Base-by-base conservation (phyloP, 2,797 vertebrate species). In the Tympanoctomys barrerae region DNA sequence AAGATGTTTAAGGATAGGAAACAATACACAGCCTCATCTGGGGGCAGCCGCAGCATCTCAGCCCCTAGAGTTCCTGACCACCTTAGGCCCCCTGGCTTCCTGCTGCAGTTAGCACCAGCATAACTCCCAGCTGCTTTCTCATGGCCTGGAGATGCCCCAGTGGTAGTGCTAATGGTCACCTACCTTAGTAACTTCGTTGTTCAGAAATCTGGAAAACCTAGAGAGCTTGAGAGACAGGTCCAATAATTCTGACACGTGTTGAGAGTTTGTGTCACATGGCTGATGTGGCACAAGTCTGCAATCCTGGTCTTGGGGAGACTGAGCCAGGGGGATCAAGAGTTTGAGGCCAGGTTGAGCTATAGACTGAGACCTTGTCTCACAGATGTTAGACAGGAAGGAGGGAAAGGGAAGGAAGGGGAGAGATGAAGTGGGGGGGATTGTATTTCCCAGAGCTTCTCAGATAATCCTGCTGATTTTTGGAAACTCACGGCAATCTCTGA, bases 121-220 rank as follows among this genome's bases (percentile, higher is more conserved):
- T 73, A 70, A 93, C 71, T 92, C 90, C 90, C 82, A 54, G 85
- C 87, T 89, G 94, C 93, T 28, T 97, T 71, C 83, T 97, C 57
- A 7, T 93, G 95, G 82, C 97, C 94, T 10, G 80, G 94, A 64
- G 64, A 96, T 64, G 5, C 93, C 11, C 2, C 68, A 49, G 7
- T 42, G 88, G 64, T 89, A 66, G 49, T 82, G 73, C 46, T 85
- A 9, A 0, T 39, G 49, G 36, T 89, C 39, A 31, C 57, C 49
- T 54, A 10, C 70, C 10, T 18, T 16, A 62, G 31, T 77, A 46
- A 88, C 7, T 28, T 52, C 7, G 36, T 70, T 26, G 39, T 82
- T 61, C 49, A 42, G 42, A 75, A 57, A 87, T 59, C 64, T 57
- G 16, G 31, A 39, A 26, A 24, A 14, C 59, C 54, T 31, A 28